phyloP scores from a whole-genome alignment of 2,797 vertebrate species.

The Premnoplex brunnescens region DNA sequence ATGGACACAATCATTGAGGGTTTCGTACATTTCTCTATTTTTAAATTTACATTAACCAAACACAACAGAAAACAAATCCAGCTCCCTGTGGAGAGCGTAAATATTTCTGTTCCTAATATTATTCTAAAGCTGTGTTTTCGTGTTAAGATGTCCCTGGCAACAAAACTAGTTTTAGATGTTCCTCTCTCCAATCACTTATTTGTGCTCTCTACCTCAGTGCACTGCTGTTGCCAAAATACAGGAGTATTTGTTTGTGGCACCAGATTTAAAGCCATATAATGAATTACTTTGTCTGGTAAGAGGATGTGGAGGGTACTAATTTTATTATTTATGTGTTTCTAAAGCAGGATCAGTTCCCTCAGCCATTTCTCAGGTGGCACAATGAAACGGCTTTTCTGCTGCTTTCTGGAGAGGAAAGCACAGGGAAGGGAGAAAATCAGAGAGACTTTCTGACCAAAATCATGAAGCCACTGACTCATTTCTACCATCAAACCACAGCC shows the following conservation, averaged over 20 bases:
- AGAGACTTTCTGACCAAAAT: not conserved
- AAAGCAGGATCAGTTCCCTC: not conserved
- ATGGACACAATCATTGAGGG: not conserved
- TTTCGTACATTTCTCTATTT: not conserved
- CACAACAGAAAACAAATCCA: not conserved
- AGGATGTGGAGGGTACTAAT: not conserved
- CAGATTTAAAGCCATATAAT: not conserved
- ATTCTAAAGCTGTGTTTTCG: not conserved
- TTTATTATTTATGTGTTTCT: not conserved
- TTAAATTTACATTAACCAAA: conserved; percentile 22
- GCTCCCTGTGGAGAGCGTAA: not conserved
- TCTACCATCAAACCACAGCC: not conserved
- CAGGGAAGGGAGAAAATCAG: not conserved
- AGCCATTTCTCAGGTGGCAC: not conserved
- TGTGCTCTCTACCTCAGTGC: not conserved
- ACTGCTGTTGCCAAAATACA: not conserved
- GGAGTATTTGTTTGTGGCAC: not conserved
- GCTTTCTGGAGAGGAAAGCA: not conserved
- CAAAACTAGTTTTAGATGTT: not conserved
- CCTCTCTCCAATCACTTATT: not conserved
- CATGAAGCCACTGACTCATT: not conserved
- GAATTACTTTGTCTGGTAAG: not conserved
- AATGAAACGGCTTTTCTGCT: not conserved
- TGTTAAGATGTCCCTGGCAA: not conserved
- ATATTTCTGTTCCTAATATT: not conserved